These are phyloP conservation scores for Rhodophaea formosa DNA, from an alignment of 2,888 invertebrate species.

Conservation along the genomic window DNA sequence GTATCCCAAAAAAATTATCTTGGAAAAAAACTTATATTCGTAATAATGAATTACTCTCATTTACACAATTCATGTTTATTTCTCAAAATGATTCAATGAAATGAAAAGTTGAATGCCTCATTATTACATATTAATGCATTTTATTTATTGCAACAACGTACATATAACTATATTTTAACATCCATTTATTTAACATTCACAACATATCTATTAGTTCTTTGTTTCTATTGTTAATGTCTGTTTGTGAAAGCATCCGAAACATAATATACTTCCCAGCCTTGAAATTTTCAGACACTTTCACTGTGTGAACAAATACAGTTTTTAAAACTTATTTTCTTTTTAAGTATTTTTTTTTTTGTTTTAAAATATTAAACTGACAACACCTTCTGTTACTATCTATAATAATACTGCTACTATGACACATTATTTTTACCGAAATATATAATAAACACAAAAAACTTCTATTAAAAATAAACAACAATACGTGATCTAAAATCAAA, in stretches of 20 bases:
- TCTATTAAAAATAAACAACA: background rate
- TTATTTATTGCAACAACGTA: constrained; percentile 44
- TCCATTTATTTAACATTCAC: constrained; percentile 26
- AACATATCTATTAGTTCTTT: background rate
- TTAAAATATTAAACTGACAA: background rate
- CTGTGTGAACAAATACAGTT: constrained; percentile 2
- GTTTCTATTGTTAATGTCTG: background rate
- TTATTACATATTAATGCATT: constrained; percentile 40
- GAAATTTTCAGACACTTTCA: constrained; percentile 34
- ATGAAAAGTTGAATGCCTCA: constrained; percentile 28
- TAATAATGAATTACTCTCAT: constrained; percentile 5
- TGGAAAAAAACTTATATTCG: background rate
- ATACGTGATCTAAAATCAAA: background rate
- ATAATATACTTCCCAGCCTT: constrained; percentile 38
- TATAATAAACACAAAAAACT: no score
- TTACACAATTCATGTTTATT: constrained; percentile 22
- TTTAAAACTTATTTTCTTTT: background rate
- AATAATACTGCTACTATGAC: no score
- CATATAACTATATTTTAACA: constrained; percentile 34
- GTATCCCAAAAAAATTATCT: no score
- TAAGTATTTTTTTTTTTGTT: background rate
- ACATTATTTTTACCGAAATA: no score
- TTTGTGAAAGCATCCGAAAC: constrained; percentile 32
- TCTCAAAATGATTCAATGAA: constrained; percentile 21
- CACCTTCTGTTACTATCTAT: no score